Conservation (phyloP, 2,888 invertebrate species). For the Chrysolina oricalcia region DNA sequence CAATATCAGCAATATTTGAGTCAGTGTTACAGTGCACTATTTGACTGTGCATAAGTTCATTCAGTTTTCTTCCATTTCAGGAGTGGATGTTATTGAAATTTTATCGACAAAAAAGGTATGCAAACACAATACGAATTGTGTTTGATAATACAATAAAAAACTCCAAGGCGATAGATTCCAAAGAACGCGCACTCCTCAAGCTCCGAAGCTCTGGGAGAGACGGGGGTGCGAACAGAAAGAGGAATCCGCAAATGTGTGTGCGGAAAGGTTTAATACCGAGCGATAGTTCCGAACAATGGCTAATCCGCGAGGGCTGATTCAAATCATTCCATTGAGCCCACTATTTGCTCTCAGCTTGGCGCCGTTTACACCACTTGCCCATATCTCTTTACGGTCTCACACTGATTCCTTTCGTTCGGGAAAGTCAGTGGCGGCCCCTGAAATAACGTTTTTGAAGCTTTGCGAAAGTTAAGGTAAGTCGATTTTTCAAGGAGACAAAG, state of each 20-base stretch:
- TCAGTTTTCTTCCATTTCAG: too few species aligned
- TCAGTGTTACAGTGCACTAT: too few species aligned
- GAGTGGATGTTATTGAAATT: too few species aligned
- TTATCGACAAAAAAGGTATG: too few species aligned
- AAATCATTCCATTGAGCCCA: constrained; percentile 62
- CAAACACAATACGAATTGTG: too few species aligned
- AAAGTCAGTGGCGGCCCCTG: neutral
- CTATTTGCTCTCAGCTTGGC: constrained; percentile 68
- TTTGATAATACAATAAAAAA: too few species aligned
- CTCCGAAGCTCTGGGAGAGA: neutral
- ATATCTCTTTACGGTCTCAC: constrained; percentile 62
- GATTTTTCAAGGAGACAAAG: too few species aligned
- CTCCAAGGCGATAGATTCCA: too few species aligned
- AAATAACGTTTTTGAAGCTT: too few species aligned
- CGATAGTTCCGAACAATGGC: constrained; percentile 63
- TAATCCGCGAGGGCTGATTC: constrained; percentile 65
- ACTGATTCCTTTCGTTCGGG: constrained; percentile 58
- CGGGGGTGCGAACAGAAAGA: constrained; percentile 8
- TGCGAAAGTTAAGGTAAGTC: too few species aligned
- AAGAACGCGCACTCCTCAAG: neutral
- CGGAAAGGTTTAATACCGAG: constrained; percentile 63
- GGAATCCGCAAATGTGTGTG: constrained; percentile 51
- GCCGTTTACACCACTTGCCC: constrained; percentile 65
- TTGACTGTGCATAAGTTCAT: too few species aligned
- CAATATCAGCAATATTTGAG: too few species aligned